phyloP scores from a whole-genome alignment of 1,140 invertebrate genomes.

The Lysiphlebus fabarum region DNA sequence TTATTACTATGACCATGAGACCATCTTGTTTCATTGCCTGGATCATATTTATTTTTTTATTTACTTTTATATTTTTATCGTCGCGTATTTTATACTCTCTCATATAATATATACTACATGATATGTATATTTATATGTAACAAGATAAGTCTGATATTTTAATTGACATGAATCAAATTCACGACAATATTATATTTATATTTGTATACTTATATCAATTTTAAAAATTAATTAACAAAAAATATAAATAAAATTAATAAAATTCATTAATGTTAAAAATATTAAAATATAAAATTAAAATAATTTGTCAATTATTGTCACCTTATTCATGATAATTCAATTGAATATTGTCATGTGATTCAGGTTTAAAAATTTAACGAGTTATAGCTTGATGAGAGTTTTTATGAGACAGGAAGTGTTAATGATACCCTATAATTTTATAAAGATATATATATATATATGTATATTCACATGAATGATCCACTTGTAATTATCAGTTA shows the following conservation, averaged over 20 bases:
- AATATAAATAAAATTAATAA: too few species aligned
- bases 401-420: constrained; percentile 55
- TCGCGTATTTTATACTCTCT: constrained; percentile 17
- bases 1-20: constrained; percentile 38
- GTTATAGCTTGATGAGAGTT: constrained; percentile 47
- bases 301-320: too few species aligned
- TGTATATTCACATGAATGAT: constrained; percentile 50
- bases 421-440: constrained; percentile 50
- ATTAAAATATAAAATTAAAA: too few species aligned
- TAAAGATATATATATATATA: too few species aligned
- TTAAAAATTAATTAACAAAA: too few species aligned
- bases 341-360: constrained; percentile 37
- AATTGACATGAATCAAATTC: background rate
- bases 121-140: background rate
- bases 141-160: constrained; percentile 6
- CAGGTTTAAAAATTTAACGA: constrained; percentile 47
- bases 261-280: too few species aligned
- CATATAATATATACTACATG: background rate
- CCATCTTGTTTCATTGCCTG: constrained; percentile 33
- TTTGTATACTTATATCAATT: too few species aligned
- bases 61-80: too few species aligned
- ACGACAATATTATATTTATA: too few species aligned
- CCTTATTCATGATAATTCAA: background rate
- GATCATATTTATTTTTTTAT: constrained; percentile 31
- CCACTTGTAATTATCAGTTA: constrained; percentile 51